phyloP scores from a whole-genome alignment of 2,888 invertebrate species.

The Meiosimyza decipiens region DNA sequence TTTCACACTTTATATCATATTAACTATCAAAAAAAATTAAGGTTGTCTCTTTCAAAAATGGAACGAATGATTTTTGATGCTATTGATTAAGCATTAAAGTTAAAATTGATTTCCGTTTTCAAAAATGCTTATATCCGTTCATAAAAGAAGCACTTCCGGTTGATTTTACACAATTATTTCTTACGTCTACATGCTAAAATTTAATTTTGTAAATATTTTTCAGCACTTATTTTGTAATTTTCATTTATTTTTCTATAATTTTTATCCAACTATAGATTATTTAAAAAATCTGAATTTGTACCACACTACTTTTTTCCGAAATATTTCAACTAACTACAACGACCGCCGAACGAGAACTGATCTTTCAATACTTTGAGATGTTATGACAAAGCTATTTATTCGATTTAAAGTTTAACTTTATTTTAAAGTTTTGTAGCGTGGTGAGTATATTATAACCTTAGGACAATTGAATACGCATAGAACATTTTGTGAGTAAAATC shows the following conservation, averaged over 20 bases:
- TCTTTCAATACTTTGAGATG: slow-evolving; percentile 26
- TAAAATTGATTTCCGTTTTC: too few species aligned
- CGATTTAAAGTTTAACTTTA: background rate
- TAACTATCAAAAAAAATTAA: too few species aligned
- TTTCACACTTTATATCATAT: too few species aligned
- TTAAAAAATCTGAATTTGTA: slow-evolving; percentile 26
- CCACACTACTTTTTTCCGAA: slow-evolving; percentile 35
- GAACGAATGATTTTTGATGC: too few species aligned
- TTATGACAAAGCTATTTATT: slow-evolving; percentile 2
- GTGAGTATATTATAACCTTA: background rate
- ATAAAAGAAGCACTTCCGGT: slow-evolving; percentile 45
- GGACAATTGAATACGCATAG: background rate
- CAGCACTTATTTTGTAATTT: background rate
- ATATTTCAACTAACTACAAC: slow-evolving; percentile 45
- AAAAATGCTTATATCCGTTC: background rate
- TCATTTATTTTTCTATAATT: too few species aligned
- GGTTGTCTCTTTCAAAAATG: too few species aligned
- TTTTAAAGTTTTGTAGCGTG: slow-evolving; percentile 24
- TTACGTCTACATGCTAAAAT: background rate
- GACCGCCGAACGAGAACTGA: slow-evolving; percentile 50
- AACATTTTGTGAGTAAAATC: background rate
- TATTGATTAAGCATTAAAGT: too few species aligned
- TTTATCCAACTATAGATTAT: background rate
- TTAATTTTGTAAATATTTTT: slow-evolving; percentile 10
- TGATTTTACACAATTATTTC: slow-evolving; percentile 10